Base-by-base conservation (phyloP, 2,888 invertebrate species). In the Cheilosia scutellata region DNA sequence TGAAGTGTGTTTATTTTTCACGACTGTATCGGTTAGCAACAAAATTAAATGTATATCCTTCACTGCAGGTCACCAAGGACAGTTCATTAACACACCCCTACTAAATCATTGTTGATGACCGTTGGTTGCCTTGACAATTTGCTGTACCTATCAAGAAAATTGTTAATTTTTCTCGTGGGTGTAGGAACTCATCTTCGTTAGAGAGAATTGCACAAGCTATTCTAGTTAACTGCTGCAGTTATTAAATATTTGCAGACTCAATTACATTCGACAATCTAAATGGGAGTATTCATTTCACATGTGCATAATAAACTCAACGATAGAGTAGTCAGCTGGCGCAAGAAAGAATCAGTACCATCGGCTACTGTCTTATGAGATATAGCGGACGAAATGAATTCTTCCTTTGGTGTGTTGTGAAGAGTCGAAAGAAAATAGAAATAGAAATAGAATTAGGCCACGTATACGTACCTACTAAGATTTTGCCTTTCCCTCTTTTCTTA, bases 251-350 rank as follows among this genome's bases (percentile, higher is more conserved):
- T 37, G 13, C 9, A 16, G 20, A 47, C 37, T 47, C 2, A 31
- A 65, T 47, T 65, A 27, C 33, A 33, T 40, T 79, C 20, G n/a
- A 44, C 42, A n/a, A 11, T 33, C 58, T 57, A 55, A 58, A 78
- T 84, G 84, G 84, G 84, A 62, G 75, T 84, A 27, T 25, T 62
- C 29, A 80, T 84, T n/a, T 84, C 84, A 66, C 84, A 62, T 76
- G 60, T 84, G 27, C 53, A 84, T 44, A 79, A 57, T 7, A 76
- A 79, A 80, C 53, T 84, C 47, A 84, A 79, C 16, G 58, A 60
- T 27, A 79, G 66, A 25, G 20, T 60, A 9, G 40, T 77, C 60
- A 31, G 57, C 16, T 63, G 68, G 72, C n/a, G 68, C 33, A 60
- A 60, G 37, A 31, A 49, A 13, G 58, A 80, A 33, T 40, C 66